phyloP scores from a whole-genome alignment of 2,888 invertebrate genomes.

The Zygogramma bicolorata region DNA sequence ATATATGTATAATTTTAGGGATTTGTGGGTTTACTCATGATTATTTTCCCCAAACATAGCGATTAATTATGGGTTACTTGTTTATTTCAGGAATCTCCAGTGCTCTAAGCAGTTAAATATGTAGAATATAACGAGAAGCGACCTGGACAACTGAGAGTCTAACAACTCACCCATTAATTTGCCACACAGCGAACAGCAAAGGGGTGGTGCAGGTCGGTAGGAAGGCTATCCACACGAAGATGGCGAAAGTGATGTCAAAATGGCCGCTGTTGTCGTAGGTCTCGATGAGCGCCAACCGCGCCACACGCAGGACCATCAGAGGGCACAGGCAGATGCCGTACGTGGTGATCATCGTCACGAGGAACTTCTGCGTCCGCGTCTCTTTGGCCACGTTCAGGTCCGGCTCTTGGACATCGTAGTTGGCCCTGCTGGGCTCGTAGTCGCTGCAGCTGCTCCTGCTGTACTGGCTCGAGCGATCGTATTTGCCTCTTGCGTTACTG shows the following conservation, averaged over 20 bases:
- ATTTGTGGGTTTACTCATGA: too few species aligned
- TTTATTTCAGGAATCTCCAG: too few species aligned
- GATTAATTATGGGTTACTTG: too few species aligned
- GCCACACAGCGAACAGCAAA: slow-evolving; percentile 74
- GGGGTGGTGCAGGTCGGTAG: slow-evolving; percentile 77
- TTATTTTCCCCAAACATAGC: too few species aligned
- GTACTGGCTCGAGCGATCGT: slow-evolving; percentile 59
- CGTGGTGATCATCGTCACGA: slow-evolving; percentile 75
- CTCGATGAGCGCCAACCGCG: slow-evolving; percentile 75
- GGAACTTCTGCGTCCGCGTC: slow-evolving; percentile 76
- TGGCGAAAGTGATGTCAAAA: slow-evolving; percentile 76
- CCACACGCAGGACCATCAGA: slow-evolving; percentile 72
- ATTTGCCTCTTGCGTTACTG: slow-evolving; percentile 57
- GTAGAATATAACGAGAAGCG: not conserved
- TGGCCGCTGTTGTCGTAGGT: slow-evolving; percentile 77
- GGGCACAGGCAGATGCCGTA: slow-evolving; percentile 78
- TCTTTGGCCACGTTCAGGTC: slow-evolving; percentile 73
- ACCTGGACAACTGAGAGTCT: not conserved
- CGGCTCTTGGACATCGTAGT: slow-evolving; percentile 68
- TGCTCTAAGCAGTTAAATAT: too few species aligned
- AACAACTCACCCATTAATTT: slow-evolving; percentile 71
- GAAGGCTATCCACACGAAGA: slow-evolving; percentile 79
- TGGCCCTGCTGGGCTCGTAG: slow-evolving; percentile 56
- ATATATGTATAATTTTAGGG: too few species aligned
- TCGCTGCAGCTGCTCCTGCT: slow-evolving; percentile 57